Base-by-base conservation (phyloP, 2,113 vertebrate species). In the Oncorhynchus gorbuscha region DNA sequence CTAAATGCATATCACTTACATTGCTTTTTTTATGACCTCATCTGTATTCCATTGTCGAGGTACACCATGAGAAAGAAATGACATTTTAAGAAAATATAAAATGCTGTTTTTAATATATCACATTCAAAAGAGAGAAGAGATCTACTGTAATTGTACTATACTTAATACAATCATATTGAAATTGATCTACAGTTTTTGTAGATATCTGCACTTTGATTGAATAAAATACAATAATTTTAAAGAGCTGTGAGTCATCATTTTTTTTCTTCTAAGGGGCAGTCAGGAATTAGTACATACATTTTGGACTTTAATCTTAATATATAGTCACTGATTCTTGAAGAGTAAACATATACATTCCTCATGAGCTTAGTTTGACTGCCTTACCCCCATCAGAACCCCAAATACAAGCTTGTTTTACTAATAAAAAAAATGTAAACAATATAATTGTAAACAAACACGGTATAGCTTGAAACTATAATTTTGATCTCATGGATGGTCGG, bases 81-180 rank as follows among this genome's bases (percentile, higher is more conserved):
- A 76, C 61, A 55, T 91, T 88, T 89, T 80, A 68, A 72, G 78
- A 81, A 77, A 77, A 75, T 69, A 49, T 72, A 58, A 69, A 81
- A 72, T 71, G 69, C 77, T 78, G 82, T 85, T 91, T 91, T 93
- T 92, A 90, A 92, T 93, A 92, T 85, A 92, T 86, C 88, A 88
- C 84, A 80, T 75, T 81, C 68, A 78, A 75, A 75, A 79, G 45
- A 87, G 77, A 85, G 35, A 39, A 88, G 69, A 91, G 84, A 83
- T 90, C 82, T 90, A 90, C 87, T 89, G 91, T 85, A 91, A 91
- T 88, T 92, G 90, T 93, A 93, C 91, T 93, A 91, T 93, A 92
- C 92, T 94, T 93, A 92, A 81, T 93, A 92, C 92, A 91, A 88
- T 86, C 88, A 85, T 86, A 87, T 87, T 80, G 81, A 86, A 88